Evolutionary conservation across 2,797 vertebrate genomes (phyloP).

Genomic region (Syngnathus acus): DNA sequence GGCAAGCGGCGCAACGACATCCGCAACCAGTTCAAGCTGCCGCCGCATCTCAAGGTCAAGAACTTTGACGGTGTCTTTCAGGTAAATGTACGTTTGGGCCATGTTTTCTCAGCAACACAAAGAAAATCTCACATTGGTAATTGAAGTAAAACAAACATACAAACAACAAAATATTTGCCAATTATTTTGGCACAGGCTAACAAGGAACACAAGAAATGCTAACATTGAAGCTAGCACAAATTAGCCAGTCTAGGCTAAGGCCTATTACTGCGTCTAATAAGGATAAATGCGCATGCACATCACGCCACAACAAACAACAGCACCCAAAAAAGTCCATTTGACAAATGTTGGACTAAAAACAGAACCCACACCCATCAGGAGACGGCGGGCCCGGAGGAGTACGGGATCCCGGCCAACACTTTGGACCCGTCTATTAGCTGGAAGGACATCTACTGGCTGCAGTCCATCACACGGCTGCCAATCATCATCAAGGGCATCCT

Average conservation of each 20-base stretch:
- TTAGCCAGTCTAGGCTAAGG: no score
- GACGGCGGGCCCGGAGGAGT: slow-evolving; percentile 53
- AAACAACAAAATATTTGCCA: no score
- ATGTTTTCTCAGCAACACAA: neutral
- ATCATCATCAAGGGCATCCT: slow-evolving; percentile 94
- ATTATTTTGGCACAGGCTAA: no score
- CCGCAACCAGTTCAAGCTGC: slow-evolving; percentile 81
- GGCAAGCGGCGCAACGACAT: slow-evolving; percentile 83
- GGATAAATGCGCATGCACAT: no score
- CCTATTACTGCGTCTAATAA: no score
- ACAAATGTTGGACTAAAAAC: neutral
- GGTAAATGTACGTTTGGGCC: slow-evolving; percentile 55
- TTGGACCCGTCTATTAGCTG: slow-evolving; percentile 83
- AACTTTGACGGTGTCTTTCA: slow-evolving; percentile 77
- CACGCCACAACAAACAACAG: no score
- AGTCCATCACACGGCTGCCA: slow-evolving; percentile 79
- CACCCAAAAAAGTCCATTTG: no score
- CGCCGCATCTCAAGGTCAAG: slow-evolving; percentile 78
- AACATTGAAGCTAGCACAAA: no score
- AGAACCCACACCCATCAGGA: slow-evolving; percentile 49
- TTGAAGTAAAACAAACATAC: no score
- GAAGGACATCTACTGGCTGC: slow-evolving; percentile 85
- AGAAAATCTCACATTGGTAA: no score
- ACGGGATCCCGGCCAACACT: slow-evolving; percentile 70
- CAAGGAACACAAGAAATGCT: no score